Percentiles rank a stretch among this genome's conserved stretches.
Evolutionary conservation across 1,140 invertebrate genomes (phyloP).

Genomic region (Diabrotica undecimpunctata): DNA sequence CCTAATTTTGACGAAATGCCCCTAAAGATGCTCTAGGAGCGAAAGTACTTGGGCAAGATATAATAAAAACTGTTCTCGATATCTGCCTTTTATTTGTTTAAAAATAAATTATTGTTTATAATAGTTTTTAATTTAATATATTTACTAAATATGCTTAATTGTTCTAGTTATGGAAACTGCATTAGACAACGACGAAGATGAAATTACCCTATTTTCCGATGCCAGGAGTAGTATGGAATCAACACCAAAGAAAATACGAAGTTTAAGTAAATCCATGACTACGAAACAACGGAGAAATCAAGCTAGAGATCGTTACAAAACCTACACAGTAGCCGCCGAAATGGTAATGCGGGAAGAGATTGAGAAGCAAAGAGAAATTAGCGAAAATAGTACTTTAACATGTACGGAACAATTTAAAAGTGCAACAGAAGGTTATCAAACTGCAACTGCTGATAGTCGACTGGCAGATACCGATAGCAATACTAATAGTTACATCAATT

Average conservation of each 20-base stretch:
- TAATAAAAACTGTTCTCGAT: no score
- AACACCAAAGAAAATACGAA: conserved; percentile 57
- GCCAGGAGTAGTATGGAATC: conserved; percentile 69
- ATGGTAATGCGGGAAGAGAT: conserved; percentile 45
- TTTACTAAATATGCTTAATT: no score
- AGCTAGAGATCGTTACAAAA: conserved; percentile 72
- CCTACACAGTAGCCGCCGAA: conserved; percentile 69
- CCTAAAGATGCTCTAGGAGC: no score
- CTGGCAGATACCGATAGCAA: conserved; percentile 21
- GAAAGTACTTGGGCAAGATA: no score
- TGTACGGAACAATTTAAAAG: background rate
- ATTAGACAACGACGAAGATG: conserved; percentile 19
- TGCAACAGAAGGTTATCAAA: conserved; percentile 13
- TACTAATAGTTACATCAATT: conserved; percentile 10
- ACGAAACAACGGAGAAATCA: conserved; percentile 71
- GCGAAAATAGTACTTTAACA: background rate
- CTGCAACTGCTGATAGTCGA: background rate
- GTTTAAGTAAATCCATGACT: conserved; percentile 56
- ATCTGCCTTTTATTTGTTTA: no score
- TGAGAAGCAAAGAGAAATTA: conserved; percentile 16
- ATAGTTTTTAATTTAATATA: no score
- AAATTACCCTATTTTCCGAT: conserved; percentile 54
- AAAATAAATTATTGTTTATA: no score
- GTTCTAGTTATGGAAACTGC: conserved; percentile 16
- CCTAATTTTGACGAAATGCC: no score